Base-by-base conservation (phyloP, 2,113 vertebrate species). In the Urocolius indicus region DNA sequence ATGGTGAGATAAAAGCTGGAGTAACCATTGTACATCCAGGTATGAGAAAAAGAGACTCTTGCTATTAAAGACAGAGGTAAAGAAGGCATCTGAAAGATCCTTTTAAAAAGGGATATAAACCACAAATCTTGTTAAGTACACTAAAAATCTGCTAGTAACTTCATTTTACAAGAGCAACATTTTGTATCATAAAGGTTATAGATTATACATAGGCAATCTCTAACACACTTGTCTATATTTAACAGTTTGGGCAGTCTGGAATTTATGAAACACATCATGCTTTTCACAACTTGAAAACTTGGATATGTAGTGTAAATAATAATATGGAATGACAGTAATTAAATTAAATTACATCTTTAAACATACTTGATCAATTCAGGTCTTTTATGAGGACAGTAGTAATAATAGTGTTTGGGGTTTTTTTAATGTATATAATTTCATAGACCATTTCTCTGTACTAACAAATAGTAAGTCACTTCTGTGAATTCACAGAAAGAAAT, bases 301-400 rank as follows among this genome's bases (percentile, higher is more conserved):
- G 19, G 32, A 21, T 81, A 55, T 38, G 11, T 62, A 26, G 32
- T 46, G 29, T 84, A 88, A 90, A 62, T 88, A 88, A 75, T 10
- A 0, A 59, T 52, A 76, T 29, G n/a, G 36, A 80, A 76, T 82
- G 16, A 58, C 20, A 95, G 29, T 57, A 82, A 41, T 51, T 43
- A 95, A 88, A 87, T 79, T 18, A 62, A 91, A 83, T 32, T 43
- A 73, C 17, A 34, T 61, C 51, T 88, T 81, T 86, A 74, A 92
- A 78, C 16, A 67, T 15, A 45, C 4, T 71, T 65, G 11, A 52
- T 63, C 29, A 94, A 29, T 77, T 71, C 76, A 49, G 13, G 3
- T 2, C 22, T 73, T 87, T 83, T 79, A 83, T 65, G 57, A 87
- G 24, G 80, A 69, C 38, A 68, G 43, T n/a, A 55, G 43, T 59